Conservation (phyloP, 1,140 invertebrate genomes). For the Metopolophium dirhodum region DNA sequence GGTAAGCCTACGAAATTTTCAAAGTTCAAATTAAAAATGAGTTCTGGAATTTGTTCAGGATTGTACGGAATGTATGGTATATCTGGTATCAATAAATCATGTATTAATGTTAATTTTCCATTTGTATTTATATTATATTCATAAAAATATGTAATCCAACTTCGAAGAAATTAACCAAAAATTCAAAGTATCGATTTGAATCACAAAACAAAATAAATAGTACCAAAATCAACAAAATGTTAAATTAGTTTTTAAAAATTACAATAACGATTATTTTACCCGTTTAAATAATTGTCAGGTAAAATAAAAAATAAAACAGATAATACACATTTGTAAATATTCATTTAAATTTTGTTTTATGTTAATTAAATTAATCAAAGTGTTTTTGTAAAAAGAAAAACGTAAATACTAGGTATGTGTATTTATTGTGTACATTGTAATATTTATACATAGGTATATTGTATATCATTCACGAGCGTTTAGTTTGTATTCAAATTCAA, state of each 20-base stretch:
- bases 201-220: neutral
- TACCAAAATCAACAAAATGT: neutral
- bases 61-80: too few species aligned
- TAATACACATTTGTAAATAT: neutral
- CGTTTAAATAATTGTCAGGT: neutral
- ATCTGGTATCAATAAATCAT: too few species aligned
- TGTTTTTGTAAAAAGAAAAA: neutral
- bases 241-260: neutral
- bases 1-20: too few species aligned
- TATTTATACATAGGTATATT: neutral
- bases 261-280: neutral
- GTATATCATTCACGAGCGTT: neutral
- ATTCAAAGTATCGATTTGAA: neutral
- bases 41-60: too few species aligned
- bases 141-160: too few species aligned
- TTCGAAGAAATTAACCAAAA: too few species aligned
- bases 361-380: neutral
- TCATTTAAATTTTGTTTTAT: neutral
- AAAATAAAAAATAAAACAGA: neutral
- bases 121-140: too few species aligned
- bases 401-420: neutral
- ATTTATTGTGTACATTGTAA: neutral
- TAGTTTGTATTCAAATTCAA: neutral
- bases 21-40: too few species aligned
- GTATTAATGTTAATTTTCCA: too few species aligned